phyloP scores from a whole-genome alignment of 2,888 invertebrate species.

The Embidobia sp. region DNA sequence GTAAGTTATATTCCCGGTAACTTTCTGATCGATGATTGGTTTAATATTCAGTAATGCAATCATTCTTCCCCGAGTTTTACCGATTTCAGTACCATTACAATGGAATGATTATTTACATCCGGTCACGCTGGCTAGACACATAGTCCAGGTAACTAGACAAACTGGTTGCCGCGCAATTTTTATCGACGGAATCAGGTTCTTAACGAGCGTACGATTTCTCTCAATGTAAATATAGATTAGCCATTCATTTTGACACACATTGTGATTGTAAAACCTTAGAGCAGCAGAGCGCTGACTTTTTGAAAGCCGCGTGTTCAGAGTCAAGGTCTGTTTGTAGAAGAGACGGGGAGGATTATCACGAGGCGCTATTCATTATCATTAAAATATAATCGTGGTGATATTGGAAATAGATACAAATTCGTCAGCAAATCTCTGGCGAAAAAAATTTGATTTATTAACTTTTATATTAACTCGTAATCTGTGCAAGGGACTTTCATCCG shows the following conservation, averaged over 20 bases:
- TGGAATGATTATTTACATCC: constrained; percentile 45
- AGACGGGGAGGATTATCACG: background rate
- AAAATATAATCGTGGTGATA: background rate
- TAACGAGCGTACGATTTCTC: constrained; percentile 44
- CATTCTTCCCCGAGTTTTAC: constrained; percentile 14
- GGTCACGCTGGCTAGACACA: constrained; percentile 28
- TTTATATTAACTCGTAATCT: too few relatives aligned
- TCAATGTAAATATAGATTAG: constrained; percentile 50
- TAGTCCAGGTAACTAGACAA: constrained; percentile 37
- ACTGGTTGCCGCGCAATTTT: constrained; percentile 40
- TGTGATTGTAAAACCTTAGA: constrained; percentile 16
- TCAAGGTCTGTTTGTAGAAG: constrained; percentile 13
- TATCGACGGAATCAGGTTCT: constrained; percentile 21
- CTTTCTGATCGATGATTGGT: constrained; percentile 39
- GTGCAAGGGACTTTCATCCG: too few relatives aligned
- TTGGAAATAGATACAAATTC: background rate
- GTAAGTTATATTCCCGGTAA: constrained; percentile 22
- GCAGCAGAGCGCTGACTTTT: constrained; percentile 12
- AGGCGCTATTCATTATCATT: background rate
- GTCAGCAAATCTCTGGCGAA: too few relatives aligned
- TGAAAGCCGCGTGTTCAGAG: constrained; percentile 36
- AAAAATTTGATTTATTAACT: too few relatives aligned
- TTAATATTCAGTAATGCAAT: constrained; percentile 27
- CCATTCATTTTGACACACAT: constrained; percentile 42
- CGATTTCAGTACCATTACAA: constrained; percentile 35